Evolutionary conservation across 1,140 invertebrate genomes (phyloP).

Genomic region (Aphelinus atriplicis): DNA sequence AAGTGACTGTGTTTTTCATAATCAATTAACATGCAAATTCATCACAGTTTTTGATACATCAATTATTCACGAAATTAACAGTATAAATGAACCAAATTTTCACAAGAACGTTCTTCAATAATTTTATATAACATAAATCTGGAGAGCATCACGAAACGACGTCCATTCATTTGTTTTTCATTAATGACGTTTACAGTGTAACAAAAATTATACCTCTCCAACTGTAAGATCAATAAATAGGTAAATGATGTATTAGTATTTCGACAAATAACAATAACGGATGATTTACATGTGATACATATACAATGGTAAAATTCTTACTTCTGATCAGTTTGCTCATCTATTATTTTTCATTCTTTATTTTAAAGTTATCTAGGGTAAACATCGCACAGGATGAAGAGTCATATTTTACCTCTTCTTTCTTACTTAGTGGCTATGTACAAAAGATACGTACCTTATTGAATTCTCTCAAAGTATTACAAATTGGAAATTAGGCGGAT

Average conservation of each 20-base stretch:
- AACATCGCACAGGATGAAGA: neutral
- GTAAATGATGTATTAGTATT: constrained; percentile 24
- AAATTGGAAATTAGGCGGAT: constrained; percentile 9
- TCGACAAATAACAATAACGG: constrained; percentile 50
- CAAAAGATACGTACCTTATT: constrained; percentile 16
- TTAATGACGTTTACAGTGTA: constrained; percentile 53
- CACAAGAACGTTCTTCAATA: constrained; percentile 24
- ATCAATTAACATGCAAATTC: no score
- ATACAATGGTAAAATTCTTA: constrained; percentile 47
- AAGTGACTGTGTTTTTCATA: no score
- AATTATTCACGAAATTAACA: no score
- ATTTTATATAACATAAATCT: constrained; percentile 28
- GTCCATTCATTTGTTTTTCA: constrained; percentile 54
- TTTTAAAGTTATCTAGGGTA: constrained; percentile 21
- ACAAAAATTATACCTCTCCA: constrained; percentile 41
- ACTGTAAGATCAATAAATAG: constrained; percentile 7
- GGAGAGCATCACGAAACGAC: constrained; percentile 52
- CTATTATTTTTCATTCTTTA: constrained; percentile 36
- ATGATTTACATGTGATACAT: constrained; percentile 44
- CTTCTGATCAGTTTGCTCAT: constrained; percentile 45
- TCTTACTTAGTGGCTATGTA: constrained; percentile 4
- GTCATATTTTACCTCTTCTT: neutral
- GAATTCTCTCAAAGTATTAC: constrained; percentile 11
- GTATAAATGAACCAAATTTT: constrained; percentile 17
- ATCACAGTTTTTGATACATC: no score